Percentiles rank a stretch among this genome's conserved stretches.
These are phyloP conservation scores for Apostichopus californicus DNA, from an alignment of 35 echinoderm and acorn worm genomes.

Conservation along the genomic window DNA sequence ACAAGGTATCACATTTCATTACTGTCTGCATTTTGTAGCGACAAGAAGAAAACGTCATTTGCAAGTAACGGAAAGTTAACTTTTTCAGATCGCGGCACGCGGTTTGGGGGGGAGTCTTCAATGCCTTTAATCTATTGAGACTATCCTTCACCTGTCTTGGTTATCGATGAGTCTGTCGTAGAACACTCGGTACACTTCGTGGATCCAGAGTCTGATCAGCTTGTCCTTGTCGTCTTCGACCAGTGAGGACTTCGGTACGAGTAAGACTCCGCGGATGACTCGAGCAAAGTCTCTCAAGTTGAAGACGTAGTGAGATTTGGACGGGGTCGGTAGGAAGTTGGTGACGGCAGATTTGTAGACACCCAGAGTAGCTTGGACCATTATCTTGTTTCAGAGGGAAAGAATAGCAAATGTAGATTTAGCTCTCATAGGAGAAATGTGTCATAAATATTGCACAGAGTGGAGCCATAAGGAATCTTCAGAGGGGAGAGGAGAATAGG, in stretches of 20 bases:
- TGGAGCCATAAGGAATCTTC: no score
- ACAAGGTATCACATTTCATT: no score
- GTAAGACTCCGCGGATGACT: constrained; percentile 91
- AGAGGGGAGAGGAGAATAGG: no score
- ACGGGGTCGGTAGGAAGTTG: constrained; percentile 94
- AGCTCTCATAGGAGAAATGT: no score
- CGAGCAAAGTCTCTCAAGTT: constrained; percentile 99
- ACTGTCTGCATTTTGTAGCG: no score
- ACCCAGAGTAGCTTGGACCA: constrained; percentile 93
- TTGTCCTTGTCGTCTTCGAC: constrained; percentile 97
- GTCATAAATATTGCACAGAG: no score
- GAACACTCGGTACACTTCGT: constrained; percentile 96
- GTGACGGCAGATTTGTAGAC: constrained; percentile 94
- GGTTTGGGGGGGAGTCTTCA: no score
- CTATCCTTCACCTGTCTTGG: constrained; percentile 80
- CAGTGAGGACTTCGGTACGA: constrained; percentile 73
- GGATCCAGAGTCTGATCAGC: constrained; percentile 93
- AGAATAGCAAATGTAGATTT: no score
- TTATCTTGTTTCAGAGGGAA: constrained; percentile 51
- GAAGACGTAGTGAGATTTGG: constrained; percentile 99
- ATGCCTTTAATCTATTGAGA: no score
- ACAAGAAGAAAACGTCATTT: no score
- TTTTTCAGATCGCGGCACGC: no score
- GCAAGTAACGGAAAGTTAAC: no score
- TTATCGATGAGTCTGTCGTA: constrained; percentile 95